phyloP scores from a whole-genome alignment of 1,140 invertebrate genomes.

The Brachystomella parvula region DNA sequence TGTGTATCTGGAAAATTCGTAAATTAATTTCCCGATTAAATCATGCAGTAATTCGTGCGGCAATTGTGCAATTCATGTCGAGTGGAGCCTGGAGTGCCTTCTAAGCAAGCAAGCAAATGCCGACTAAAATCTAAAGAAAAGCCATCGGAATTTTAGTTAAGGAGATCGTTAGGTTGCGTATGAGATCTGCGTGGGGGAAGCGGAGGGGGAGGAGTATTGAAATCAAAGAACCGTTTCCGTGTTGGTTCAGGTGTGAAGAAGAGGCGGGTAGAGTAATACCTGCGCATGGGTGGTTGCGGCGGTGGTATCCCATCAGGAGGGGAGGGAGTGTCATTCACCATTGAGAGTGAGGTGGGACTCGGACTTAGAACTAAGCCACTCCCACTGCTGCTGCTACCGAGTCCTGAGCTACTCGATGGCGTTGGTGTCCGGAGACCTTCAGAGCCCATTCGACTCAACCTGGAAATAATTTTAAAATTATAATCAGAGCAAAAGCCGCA shows the following conservation, averaged over 20 bases:
- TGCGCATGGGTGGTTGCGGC: conserved; percentile 32
- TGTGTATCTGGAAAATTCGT: too few relatives aligned
- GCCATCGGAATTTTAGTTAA: too few relatives aligned
- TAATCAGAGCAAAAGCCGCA: not conserved
- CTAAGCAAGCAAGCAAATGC: not conserved
- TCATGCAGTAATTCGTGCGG: not conserved
- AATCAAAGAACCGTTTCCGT: conserved; percentile 37
- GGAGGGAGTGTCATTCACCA: conserved; percentile 29
- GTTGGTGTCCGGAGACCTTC: conserved; percentile 31
- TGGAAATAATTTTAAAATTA: conserved; percentile 10
- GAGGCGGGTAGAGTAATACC: conserved; percentile 36
- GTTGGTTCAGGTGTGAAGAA: conserved; percentile 38
- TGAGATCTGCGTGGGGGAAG: not conserved
- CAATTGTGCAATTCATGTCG: not conserved
- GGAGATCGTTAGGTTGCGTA: not conserved
- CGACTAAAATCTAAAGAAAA: not conserved
- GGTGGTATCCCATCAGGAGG: conserved; percentile 24
- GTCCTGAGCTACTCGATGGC: conserved; percentile 24
- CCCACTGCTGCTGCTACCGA: conserved; percentile 29
- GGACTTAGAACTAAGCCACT: conserved; percentile 23
- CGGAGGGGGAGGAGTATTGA: conserved; percentile 21
- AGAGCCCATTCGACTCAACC: conserved; percentile 24
- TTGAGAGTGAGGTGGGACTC: conserved; percentile 31
- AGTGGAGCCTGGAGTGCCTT: not conserved
- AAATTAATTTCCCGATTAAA: not conserved